Percentiles rank a stretch among this genome's conserved stretches.
Conservation (phyloP, 2,888 invertebrate genomes). For the Ichneumoninae sp. region DNA sequence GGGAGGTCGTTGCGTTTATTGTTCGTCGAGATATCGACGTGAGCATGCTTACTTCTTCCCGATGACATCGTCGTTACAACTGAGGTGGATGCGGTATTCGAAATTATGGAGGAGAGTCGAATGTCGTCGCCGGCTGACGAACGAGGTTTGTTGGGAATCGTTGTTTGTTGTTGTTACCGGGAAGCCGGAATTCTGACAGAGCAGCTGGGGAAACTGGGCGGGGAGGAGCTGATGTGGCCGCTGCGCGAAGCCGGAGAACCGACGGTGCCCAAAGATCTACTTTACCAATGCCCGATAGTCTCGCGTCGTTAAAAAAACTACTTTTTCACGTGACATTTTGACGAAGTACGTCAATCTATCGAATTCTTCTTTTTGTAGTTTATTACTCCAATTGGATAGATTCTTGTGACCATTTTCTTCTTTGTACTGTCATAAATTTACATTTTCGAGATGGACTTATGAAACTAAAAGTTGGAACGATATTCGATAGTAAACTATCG, state of each 20-base stretch:
- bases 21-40: background rate
- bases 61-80: slow-evolving; percentile 68
- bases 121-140: background rate
- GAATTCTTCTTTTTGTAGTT: too few species aligned
- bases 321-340: too few species aligned
- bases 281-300: too few species aligned
- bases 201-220: background rate
- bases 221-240: background rate
- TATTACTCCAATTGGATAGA: too few species aligned
- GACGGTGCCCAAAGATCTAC: background rate
- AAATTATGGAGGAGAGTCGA: background rate
- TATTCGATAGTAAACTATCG: too few species aligned
- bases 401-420: too few species aligned
- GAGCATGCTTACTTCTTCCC: slow-evolving; percentile 67
- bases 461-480: too few species aligned
- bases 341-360: too few species aligned
- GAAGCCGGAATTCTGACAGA: slow-evolving; percentile 18
- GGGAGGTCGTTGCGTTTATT: background rate
- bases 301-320: too few species aligned
- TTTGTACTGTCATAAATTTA: too few species aligned
- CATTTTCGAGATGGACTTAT: too few species aligned
- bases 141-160: background rate
- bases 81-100: background rate
- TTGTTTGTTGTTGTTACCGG: slow-evolving; percentile 40
- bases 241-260: background rate